These are phyloP conservation scores for Brachionichthys hirsutus DNA, from an alignment of 2,113 vertebrate species.

Conservation along the genomic window DNA sequence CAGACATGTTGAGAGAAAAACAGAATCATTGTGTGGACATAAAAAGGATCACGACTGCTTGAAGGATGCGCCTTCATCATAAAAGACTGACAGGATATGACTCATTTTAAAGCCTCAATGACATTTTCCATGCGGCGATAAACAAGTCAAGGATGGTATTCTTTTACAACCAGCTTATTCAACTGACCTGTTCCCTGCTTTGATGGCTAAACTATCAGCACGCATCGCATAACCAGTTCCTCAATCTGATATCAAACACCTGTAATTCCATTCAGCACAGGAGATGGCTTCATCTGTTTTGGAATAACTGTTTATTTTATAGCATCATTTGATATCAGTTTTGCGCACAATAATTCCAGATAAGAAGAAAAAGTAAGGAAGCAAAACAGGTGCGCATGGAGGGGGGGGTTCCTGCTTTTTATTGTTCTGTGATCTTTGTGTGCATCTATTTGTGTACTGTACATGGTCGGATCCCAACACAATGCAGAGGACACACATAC, in stretches of 20 bases:
- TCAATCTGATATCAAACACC: background rate
- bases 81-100: background rate
- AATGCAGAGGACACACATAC: slow-evolving; percentile 1
- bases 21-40: slow-evolving; percentile 25
- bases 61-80: slow-evolving; percentile 14
- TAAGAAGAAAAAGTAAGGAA: background rate
- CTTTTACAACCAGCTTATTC: slow-evolving; percentile 13
- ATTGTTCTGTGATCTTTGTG: slow-evolving; percentile 22
- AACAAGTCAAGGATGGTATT: slow-evolving; percentile 11
- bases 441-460: slow-evolving; percentile 12
- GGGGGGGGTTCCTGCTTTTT: background rate
- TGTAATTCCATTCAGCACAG: background rate
- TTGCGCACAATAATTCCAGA: slow-evolving; percentile 12
- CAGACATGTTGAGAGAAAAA: slow-evolving; percentile 36
- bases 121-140: slow-evolving; percentile 16
- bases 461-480: slow-evolving; percentile 4
- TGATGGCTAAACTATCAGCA: slow-evolving; percentile 20
- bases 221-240: slow-evolving; percentile 14
- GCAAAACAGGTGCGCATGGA: background rate
- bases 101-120: slow-evolving; percentile 8
- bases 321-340: background rate
- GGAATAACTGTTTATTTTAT: slow-evolving; percentile 4
- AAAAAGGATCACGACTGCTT: slow-evolving; percentile 5
- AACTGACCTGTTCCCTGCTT: slow-evolving; percentile 19
- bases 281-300: background rate